These are phyloP conservation scores for Drosophila fulvimacula DNA, from an alignment of 2,888 invertebrate genomes.

Conservation along the genomic window DNA sequence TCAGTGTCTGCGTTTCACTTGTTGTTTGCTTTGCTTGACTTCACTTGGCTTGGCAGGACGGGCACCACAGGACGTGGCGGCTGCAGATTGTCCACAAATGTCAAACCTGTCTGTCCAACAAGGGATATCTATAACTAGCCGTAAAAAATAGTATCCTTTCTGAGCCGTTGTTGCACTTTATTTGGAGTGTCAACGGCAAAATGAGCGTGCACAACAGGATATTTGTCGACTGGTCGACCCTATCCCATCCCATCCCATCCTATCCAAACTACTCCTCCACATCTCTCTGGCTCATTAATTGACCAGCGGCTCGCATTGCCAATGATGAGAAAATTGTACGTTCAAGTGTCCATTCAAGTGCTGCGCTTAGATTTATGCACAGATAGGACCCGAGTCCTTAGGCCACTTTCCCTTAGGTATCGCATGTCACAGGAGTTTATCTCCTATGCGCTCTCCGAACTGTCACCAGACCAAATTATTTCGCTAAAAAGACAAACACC, in stretches of 20 bases:
- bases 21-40: conserved; percentile 58
- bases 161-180: conserved; percentile 73
- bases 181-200: conserved; percentile 77
- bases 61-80: conserved; percentile 67
- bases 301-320: conserved; percentile 69
- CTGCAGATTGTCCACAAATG: conserved; percentile 70
- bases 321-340: conserved; percentile 72
- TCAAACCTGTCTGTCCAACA: conserved; percentile 74
- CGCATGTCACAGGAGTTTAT: conserved; percentile 59
- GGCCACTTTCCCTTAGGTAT: conserved; percentile 73
- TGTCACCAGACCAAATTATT: conserved; percentile 59
- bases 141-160: conserved; percentile 66
- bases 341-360: conserved; percentile 77
- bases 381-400: conserved; percentile 56
- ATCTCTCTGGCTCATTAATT: conserved; percentile 64
- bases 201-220: conserved; percentile 70
- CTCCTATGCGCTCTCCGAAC: conserved; percentile 40
- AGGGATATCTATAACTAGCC: conserved; percentile 78
- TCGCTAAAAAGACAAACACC: conserved; percentile 50
- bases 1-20: conserved; percentile 50
- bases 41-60: conserved; percentile 66
- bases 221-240: conserved; percentile 50
- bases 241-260: conserved; percentile 9
- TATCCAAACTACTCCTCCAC: conserved; percentile 19
- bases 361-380: conserved; percentile 65